Evolutionary conservation across 2,888 invertebrate species (phyloP).

Genomic region (Cosmia trapezina): DNA sequence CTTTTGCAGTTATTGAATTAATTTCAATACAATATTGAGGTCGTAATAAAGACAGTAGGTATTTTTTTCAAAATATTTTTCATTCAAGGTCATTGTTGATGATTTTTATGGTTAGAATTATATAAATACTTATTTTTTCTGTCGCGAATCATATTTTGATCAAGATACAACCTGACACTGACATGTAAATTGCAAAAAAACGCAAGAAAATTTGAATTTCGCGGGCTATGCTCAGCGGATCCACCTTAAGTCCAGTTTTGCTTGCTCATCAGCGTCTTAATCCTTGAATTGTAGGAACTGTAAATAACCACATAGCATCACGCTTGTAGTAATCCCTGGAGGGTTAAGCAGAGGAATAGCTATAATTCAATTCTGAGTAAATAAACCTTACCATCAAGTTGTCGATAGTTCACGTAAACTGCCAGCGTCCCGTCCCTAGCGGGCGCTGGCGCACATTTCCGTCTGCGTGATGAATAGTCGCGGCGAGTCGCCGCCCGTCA

Average conservation of each 20-base stretch:
- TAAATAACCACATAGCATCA: not conserved
- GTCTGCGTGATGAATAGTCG: constrained; percentile 68
- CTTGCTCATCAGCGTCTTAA: not conserved
- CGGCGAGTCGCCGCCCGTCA: constrained; percentile 63
- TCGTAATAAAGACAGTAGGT: not conserved
- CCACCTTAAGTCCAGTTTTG: not conserved
- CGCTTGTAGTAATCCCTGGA: not conserved
- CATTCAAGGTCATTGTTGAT: too few species aligned
- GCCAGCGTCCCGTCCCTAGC: constrained; percentile 40
- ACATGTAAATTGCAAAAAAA: too few species aligned
- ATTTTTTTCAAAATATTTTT: too few species aligned
- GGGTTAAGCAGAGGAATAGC: not conserved
- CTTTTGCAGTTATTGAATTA: not conserved
- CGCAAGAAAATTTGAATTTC: too few species aligned
- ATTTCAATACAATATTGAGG: not conserved
- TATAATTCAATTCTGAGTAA: not conserved
- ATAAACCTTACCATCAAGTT: not conserved
- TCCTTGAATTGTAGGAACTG: not conserved
- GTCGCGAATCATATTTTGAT: too few species aligned
- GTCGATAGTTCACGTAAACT: constrained; percentile 12
- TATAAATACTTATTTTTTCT: too few species aligned
- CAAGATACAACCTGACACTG: too few species aligned
- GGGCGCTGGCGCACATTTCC: constrained; percentile 67
- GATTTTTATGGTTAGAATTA: too few species aligned
- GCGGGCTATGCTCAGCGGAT: too few species aligned